Evolutionary conservation across 1,140 invertebrate species (phyloP).

Genomic region (Holotrichia oblita): DNA sequence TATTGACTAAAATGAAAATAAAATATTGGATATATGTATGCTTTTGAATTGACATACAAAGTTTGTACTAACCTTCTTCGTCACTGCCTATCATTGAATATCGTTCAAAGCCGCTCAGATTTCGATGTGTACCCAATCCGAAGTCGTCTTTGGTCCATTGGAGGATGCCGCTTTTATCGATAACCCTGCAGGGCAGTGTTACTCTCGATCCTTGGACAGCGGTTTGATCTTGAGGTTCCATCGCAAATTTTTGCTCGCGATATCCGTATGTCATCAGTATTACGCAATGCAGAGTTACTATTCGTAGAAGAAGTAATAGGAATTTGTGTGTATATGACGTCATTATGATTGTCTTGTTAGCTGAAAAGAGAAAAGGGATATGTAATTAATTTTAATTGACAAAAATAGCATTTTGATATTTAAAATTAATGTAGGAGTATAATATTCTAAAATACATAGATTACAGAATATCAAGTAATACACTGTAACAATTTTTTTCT

Average conservation of each 20-base stretch:
- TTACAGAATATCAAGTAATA: too few species aligned
- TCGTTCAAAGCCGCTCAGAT: constrained; percentile 87
- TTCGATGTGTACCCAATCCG: constrained; percentile 86
- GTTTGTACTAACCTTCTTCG: constrained; percentile 78
- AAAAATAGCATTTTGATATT: background rate
- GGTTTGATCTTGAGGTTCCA: constrained; percentile 88
- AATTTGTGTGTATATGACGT: constrained; percentile 54
- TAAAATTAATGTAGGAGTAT: background rate
- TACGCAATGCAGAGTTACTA: constrained; percentile 46
- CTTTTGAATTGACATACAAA: too few species aligned
- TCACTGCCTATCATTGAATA: constrained; percentile 94
- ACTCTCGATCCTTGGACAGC: constrained; percentile 84
- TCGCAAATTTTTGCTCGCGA: constrained; percentile 76
- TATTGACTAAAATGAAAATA: too few species aligned
- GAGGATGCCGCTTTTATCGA: constrained; percentile 84
- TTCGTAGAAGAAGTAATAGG: constrained; percentile 58
- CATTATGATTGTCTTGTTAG: constrained; percentile 51
- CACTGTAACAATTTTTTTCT: too few species aligned
- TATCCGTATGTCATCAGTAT: constrained; percentile 31
- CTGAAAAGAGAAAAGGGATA: constrained; percentile 18
- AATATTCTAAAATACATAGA: too few species aligned
- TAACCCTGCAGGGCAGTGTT: constrained; percentile 84
- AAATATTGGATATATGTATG: too few species aligned
- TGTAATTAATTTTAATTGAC: background rate
- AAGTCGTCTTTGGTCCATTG: constrained; percentile 97